Evolutionary conservation across 2,888 invertebrate genomes (phyloP).

Genomic region (Heliconius charithonia): DNA sequence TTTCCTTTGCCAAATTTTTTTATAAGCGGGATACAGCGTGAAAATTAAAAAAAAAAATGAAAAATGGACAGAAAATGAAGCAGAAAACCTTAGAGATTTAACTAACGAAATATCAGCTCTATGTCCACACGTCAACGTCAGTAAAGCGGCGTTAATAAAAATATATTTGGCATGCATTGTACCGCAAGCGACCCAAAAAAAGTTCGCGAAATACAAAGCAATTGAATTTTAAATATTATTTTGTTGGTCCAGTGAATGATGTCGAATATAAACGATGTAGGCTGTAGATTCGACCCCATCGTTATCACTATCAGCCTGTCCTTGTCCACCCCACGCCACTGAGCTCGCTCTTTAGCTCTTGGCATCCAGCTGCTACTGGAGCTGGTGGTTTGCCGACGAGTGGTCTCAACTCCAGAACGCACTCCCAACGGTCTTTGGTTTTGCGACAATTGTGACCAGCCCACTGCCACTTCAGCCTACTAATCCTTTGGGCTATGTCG

Average conservation of each 20-base stretch:
- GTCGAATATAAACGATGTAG: background rate
- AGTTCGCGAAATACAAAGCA: conserved; percentile 44
- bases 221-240: conserved; percentile 53
- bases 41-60: background rate
- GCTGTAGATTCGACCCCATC: background rate
- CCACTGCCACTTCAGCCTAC: too few species aligned
- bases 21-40: background rate
- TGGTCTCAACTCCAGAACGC: too few species aligned
- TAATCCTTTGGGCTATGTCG: too few species aligned
- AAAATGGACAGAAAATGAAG: background rate
- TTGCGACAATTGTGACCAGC: too few species aligned
- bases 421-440: too few species aligned
- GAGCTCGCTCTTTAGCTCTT: too few species aligned
- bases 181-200: conserved; percentile 56
- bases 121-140: conserved; percentile 18
- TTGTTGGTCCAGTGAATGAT: background rate
- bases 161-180: conserved; percentile 46
- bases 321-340: too few species aligned
- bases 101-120: background rate
- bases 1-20: background rate
- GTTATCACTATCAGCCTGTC: background rate
- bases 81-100: background rate
- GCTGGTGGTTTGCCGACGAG: too few species aligned
- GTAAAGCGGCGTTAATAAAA: conserved; percentile 37
- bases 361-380: too few species aligned